A percentile compares a stretch with the other conserved stretches of the same genome.
Conservation (phyloP, 2,113 vertebrate species). For the Xenopus tropicalis region UCB_Xtro_10.0 CM004449.2:95497001-95497500, state of each 20-base stretch:
- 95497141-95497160: conserved; percentile 80
- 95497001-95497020: conserved; percentile 30
- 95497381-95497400: conserved; percentile 61
- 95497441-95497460: conserved; percentile 74
- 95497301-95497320: conserved; percentile 92
- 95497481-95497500: conserved; percentile 82
- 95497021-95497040: conserved; percentile 30
- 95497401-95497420: conserved; percentile 76
- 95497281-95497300: conserved; percentile 78
- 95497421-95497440: conserved; percentile 70
- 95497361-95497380: conserved; percentile 82
- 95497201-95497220: conserved; percentile 57
- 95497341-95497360: conserved; percentile 73
- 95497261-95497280: conserved; percentile 80
- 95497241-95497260: conserved; percentile 59
- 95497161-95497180: conserved; percentile 78
- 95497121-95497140: conserved; percentile 72
- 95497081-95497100: conserved; percentile 51
- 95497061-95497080: conserved; percentile 49
- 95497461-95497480: conserved; percentile 69
- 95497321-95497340: conserved; percentile 86
- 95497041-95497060: conserved; percentile 42
- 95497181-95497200: conserved; percentile 62
- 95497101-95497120: conserved; percentile 66
- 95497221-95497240: conserved; percentile 78